Evolutionary conservation across 2,113 vertebrate species (phyloP).

Genomic region (Tragelaphus scriptus): DNA sequence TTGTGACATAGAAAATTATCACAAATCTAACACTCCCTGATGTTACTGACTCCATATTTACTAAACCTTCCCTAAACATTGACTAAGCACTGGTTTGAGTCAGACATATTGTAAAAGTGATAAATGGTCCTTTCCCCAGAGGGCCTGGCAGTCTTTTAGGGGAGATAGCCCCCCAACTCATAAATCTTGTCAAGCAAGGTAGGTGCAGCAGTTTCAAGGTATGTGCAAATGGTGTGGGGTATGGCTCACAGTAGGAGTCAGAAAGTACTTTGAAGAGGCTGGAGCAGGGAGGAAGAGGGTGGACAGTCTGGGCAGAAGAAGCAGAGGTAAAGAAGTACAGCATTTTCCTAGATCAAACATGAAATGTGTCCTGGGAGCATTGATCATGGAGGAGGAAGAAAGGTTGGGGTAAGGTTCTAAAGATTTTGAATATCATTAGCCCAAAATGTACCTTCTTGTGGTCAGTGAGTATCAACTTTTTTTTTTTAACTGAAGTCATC

Average conservation of each 20-base stretch:
- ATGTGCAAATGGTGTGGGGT: accelerated
- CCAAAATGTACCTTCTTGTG: not conserved
- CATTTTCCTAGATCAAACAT: not conserved
- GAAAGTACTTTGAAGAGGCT: not conserved
- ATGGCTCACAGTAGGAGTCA: not conserved
- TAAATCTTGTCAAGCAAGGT: not conserved
- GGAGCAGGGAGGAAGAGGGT: not conserved
- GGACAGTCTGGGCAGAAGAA: not conserved
- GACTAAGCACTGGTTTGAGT: not conserved
- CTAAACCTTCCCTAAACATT: not conserved
- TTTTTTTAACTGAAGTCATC: not conserved
- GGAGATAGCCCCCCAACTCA: not conserved
- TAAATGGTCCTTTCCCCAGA: not conserved
- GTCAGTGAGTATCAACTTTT: not conserved
- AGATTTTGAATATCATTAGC: not conserved
- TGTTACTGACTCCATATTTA: constrained; percentile 29
- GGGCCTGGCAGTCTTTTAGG: not conserved
- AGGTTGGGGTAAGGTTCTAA: not conserved
- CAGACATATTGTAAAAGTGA: not conserved
- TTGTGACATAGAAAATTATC: not conserved
- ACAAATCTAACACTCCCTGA: not conserved
- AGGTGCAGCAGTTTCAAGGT: not conserved
- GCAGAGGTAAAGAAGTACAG: not conserved
- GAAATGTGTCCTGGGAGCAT: not conserved
- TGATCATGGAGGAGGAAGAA: not conserved